Evolutionary conservation across 2,888 invertebrate genomes (phyloP), one percentile per base, ranked within the genome.

Genomic region (Scaptomyza tumidula): DNA sequence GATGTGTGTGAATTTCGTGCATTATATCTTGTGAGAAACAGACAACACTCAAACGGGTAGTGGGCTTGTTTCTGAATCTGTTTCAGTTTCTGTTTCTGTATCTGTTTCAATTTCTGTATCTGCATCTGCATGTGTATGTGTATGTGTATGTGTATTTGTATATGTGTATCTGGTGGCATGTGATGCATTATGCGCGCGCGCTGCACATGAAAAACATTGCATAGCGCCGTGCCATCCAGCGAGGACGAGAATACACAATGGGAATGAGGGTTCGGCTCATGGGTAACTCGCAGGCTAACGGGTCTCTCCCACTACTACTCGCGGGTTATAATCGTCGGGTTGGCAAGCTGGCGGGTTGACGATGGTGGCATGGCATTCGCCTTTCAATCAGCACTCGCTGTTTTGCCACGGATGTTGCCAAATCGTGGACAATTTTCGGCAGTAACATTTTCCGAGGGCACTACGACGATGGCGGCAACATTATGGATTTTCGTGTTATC

Each of bases 361-460:
- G 19, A 19, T 19, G 29, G 29, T 24, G 24, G 24, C 19, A 2
- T 24, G 24, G 24, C 24, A 0, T 24, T 24, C 39, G 58, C 35
- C 78, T 58, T 72, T 74, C 78, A 74, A 74, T 74, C 74, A 74
- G 56, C 66, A 63, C 48, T 66, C 58, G 72, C 56, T 37, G 37
- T 60, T 60, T 55, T 77, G 67, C 74, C 74, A 72, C 77, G 74
- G 72, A 66, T 77, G 58, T 77, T 75, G 77, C 74, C 73, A 71
- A 73, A 71, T 80, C 78, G 77, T 79, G 80, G 73, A 76, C 24
- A 69, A 71, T 78, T 78, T 82, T 80, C 78, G 82, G 78, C 74
- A 79, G 52, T 60, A 55, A 55, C 59, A 48, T 7, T 48, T 48
- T 31, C 48, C 71, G 63, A 56, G 65, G 46, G 62, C 75, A 56